Conservation (phyloP, 2,888 invertebrate genomes). For the Dicycla oo region DNA sequence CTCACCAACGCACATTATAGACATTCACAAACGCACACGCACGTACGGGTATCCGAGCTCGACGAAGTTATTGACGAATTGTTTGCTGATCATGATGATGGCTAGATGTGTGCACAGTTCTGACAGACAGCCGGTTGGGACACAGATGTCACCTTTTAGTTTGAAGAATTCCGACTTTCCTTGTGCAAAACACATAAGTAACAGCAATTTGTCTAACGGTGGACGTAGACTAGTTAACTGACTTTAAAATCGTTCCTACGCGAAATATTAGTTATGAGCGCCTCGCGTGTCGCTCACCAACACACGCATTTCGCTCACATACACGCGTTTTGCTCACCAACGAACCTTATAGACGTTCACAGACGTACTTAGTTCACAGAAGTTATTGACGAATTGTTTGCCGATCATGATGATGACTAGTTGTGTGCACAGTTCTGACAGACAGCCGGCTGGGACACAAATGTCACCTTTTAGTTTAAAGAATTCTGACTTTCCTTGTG, state of each 20-base stretch:
- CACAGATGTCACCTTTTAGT: conserved; percentile 96
- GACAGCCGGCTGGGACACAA: too few relatives aligned
- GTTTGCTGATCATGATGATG: conserved; percentile 98
- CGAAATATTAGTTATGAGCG: too few relatives aligned
- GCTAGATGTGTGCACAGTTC: conserved; percentile 97
- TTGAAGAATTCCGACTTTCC: conserved; percentile 94
- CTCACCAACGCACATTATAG: background rate
- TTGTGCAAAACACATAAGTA: too few relatives aligned
- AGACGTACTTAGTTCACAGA: too few relatives aligned
- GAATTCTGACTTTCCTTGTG: conserved; percentile 92
- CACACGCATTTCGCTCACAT: too few relatives aligned
- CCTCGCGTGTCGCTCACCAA: too few relatives aligned
- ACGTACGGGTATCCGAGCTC: conserved; percentile 97
- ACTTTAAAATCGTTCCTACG: too few relatives aligned
- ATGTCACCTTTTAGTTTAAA: conserved; percentile 94
- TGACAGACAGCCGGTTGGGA: conserved; percentile 97
- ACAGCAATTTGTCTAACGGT: too few relatives aligned
- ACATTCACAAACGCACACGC: conserved; percentile 59
- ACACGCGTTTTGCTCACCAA: too few relatives aligned
- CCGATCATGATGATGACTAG: conserved; percentile 98
- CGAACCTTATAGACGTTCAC: too few relatives aligned
- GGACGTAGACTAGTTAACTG: too few relatives aligned
- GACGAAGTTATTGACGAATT: conserved; percentile 97
- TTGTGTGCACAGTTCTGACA: conserved; percentile 93
- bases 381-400: too few relatives aligned